Base-by-base conservation (phyloP, 2,797 vertebrate genomes). In the Spinus pinus region DNA sequence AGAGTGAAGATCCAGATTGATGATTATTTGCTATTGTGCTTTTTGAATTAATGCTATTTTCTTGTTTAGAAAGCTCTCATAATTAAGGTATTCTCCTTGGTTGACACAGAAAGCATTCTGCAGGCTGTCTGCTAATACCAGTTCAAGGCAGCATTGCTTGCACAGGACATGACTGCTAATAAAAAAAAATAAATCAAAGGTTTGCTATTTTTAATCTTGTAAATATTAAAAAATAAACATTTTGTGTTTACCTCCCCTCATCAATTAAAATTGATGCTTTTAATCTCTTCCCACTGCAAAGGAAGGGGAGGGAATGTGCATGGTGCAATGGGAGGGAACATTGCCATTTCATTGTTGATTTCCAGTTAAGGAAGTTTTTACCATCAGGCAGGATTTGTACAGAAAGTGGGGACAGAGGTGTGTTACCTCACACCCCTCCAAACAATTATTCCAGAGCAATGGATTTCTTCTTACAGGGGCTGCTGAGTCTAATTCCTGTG, bases 151-250 rank as follows among this genome's bases (percentile, higher is more conserved):
- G 35, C 14, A 31, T 86, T 94, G 77, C 62, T 75, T 65, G 77
- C 73, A 69, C 22, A 69, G 57, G 77, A 79, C 61, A 69, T 78
- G 66, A 71, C 35, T 83, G 35, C 28, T 78, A 71, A 73, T 65
- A 95, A 91, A 93, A 93, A 93, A 88, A 77, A 81, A 65, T n/a
- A 88, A 85, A 81, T 86, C 58, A 79, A 75, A 84, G 4, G 1
- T 67, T 73, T 93, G 6, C 77, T 88, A 24, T 66, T 90, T 91
- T 92, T 86, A 62, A 62, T 44, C 69, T 58, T 75, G 44, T 51
- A 88, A 86, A 90, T 93, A 88, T 49, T 65, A 66, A 93, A 91
- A 94, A 69, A 65, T 18, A 80, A 90, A 69, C 37, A 79, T 66
- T 86, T 86, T 83, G 4, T 84, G 66, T 86, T 84, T 54, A 31